Base-by-base conservation (phyloP, 37 sponge, comb jelly and placozoan species). In the Halichondria panicea region DNA sequence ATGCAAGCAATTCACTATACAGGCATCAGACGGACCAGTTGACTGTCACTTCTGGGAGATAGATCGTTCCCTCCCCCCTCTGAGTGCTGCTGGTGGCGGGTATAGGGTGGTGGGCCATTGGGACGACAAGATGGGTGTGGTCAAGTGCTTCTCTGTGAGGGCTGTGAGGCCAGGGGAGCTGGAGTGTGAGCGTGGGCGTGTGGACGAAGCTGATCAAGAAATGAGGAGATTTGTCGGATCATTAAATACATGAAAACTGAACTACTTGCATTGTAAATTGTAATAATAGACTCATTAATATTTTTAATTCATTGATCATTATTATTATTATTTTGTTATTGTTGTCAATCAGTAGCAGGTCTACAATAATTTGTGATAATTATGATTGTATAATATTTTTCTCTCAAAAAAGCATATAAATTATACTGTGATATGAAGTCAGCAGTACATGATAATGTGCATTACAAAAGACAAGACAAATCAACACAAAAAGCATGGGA, bases 21-120 rank as follows among this genome's bases (percentile, higher is more conserved):
- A 69, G 56, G 54, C 91, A 44, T 19, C 50, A 18, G 86, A 81
- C 77, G 91, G 91, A 43, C 30, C 58, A 43, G 31, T 90, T 46
- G 54, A 71, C 67, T 90, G 68, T 28, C 31, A 76, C 25, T 90
- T 53, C 81, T 90, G 84, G 84, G 86, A 90, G 59, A 90, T 90
- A 58, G 79, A 70, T 32, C 46, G 38, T 8, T 11, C 35, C 5
- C 75, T 72, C 54, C 86, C 78, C 25, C 77, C 41, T 22, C 11
- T 85, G 30, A n/a, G n/a, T n/a, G 58, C 64, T 1, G 25, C 38
- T 73, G 86, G 91, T 52, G 63, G 28, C 13, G 9, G 38, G 34
- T 55, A 63, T 18, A 73, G 91, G 44, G 78, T 81, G 34, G 86
- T 90, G 28, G 91, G 86, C 0, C 34, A 24, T 0, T 90, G 91